These are phyloP conservation scores for Carcina quercana DNA, from an alignment of 2,888 invertebrate species.

Conservation along the genomic window DNA sequence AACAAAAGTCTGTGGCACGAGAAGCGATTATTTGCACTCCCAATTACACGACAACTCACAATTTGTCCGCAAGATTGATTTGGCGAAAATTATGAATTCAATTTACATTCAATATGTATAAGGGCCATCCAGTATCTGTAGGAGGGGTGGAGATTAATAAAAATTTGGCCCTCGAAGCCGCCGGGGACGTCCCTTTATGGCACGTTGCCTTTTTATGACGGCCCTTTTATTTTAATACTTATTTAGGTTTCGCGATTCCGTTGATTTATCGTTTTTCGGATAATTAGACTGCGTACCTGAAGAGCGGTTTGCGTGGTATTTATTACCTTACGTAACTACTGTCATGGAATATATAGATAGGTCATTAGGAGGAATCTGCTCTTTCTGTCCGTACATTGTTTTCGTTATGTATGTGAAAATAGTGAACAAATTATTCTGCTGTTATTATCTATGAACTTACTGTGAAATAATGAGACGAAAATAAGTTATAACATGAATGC, in stretches of 20 bases:
- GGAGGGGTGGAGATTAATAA: slow-evolving; percentile 59
- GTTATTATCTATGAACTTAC: no score
- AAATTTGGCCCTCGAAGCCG: slow-evolving; percentile 54
- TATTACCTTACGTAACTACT: no score
- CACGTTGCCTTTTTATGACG: slow-evolving; percentile 60
- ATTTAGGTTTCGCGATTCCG: slow-evolving; percentile 56
- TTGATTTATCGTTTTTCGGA: slow-evolving; percentile 56
- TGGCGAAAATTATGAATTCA: slow-evolving; percentile 40
- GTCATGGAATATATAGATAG: no score
- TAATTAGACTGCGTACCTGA: slow-evolving; percentile 40
- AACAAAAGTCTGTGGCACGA: no score
- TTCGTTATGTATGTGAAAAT: no score
- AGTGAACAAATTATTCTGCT: no score
- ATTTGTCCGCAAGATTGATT: slow-evolving; percentile 16
- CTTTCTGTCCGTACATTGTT: no score
- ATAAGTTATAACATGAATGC: no score
- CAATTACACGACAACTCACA: neutral
- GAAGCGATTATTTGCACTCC: no score
- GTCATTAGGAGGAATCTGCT: no score
- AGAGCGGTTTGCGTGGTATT: no score
- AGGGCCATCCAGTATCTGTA: slow-evolving; percentile 40
- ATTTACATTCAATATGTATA: slow-evolving; percentile 50
- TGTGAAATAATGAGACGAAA: no score
- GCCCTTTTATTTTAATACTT: slow-evolving; percentile 63
- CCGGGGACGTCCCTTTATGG: slow-evolving; percentile 58